phyloP scores from a whole-genome alignment of 2,797 vertebrate species.

The Bovichtus variegatus region DNA sequence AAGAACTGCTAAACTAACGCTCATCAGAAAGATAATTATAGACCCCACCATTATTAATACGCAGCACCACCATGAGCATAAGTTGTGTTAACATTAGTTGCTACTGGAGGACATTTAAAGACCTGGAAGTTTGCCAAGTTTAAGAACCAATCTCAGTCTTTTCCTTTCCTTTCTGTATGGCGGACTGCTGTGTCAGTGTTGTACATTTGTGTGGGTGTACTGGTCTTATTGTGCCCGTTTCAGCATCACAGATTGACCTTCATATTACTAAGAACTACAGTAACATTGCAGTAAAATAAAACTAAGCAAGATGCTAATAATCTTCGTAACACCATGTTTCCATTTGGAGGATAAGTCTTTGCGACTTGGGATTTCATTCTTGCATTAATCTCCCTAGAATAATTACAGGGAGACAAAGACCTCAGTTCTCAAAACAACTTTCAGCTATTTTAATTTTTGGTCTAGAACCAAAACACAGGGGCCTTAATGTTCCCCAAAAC shows the following conservation, averaged over 20 bases:
- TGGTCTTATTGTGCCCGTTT: neutral
- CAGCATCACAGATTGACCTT: constrained; percentile 24
- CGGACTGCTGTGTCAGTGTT: neutral
- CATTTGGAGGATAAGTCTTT: constrained; percentile 42
- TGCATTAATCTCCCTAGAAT: constrained; percentile 47
- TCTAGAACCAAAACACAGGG: constrained; percentile 28
- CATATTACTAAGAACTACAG: neutral
- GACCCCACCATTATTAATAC: neutral
- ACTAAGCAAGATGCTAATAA: constrained; percentile 17
- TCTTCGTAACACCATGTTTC: constrained; percentile 23
- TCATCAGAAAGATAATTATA: constrained; percentile 4
- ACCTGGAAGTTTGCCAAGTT: constrained; percentile 22
- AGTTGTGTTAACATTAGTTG: constrained; percentile 8
- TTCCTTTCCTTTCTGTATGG: neutral
- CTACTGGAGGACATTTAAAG: constrained; percentile 9
- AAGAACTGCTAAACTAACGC: constrained; percentile 6
- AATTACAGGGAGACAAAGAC: constrained; percentile 36
- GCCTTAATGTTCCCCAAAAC: constrained; percentile 16
- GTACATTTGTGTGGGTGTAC: neutral
- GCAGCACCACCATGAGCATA: constrained; percentile 9
- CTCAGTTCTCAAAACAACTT: constrained; percentile 22
- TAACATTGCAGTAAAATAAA: neutral
- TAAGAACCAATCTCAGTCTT: neutral
- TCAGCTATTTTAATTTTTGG: constrained; percentile 26
- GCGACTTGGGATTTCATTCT: constrained; percentile 44